phyloP scores from a whole-genome alignment of 92 coral and sea anemone genomes.

The Metridium senile region DNA sequence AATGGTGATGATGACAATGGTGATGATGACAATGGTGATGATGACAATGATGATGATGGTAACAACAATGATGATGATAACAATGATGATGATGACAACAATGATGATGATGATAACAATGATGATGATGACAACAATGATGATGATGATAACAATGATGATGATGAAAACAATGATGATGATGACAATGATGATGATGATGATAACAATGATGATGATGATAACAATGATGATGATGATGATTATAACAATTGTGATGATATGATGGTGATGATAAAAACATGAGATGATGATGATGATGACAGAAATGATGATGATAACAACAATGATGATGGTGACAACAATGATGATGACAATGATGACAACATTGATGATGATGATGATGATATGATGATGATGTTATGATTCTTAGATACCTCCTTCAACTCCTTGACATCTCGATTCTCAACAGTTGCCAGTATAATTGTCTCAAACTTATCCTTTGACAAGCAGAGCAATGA shows the following conservation, averaged over 20 bases:
- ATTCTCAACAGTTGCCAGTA: slow-evolving; percentile 90
- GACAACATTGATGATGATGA: background rate
- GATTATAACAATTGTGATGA: no score
- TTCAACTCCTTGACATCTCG: slow-evolving; percentile 69
- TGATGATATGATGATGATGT: background rate
- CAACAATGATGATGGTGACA: background rate
- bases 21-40: background rate
- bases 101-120: background rate
- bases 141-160: background rate
- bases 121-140: background rate
- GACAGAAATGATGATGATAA: background rate
- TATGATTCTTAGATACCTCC: slow-evolving; percentile 32
- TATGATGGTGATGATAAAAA: background rate
- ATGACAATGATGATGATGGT: background rate
- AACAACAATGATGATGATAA: background rate
- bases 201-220: background rate
- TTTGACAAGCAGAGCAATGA: slow-evolving; percentile 92
- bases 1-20: background rate
- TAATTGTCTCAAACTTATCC: slow-evolving; percentile 82
- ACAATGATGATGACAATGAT: background rate
- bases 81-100: background rate
- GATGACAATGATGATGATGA: background rate
- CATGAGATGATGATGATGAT: background rate
- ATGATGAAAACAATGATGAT: background rate
- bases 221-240: background rate